phyloP scores from a whole-genome alignment of 2,888 invertebrate genomes.

The Oeneis ivallda region DNA sequence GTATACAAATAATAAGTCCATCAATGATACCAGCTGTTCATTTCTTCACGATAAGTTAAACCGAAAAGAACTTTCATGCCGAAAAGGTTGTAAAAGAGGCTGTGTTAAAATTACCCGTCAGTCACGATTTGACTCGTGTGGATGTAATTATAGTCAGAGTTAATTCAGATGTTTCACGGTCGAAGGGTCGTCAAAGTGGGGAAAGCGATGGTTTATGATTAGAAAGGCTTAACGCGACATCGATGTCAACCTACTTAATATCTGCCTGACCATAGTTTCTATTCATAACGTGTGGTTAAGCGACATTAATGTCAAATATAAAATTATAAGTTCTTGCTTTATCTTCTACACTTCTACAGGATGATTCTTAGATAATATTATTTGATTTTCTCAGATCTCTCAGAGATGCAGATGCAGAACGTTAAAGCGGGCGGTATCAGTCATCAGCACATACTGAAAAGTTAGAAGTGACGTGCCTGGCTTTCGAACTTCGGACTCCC shows the following conservation, averaged over 20 bases:
- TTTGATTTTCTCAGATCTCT: too few relatives aligned
- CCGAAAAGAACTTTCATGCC: too few relatives aligned
- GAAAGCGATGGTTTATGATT: conserved; percentile 43
- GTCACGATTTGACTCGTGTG: conserved; percentile 50
- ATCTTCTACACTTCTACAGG: background rate
- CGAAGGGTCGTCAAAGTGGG: conserved; percentile 40
- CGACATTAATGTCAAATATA: conserved; percentile 1
- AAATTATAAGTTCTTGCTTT: background rate
- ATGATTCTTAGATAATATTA: background rate
- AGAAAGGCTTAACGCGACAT: conserved; percentile 38
- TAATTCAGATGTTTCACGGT: conserved; percentile 59
- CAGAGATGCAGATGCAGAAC: too few relatives aligned
- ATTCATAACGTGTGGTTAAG: conserved; percentile 22
- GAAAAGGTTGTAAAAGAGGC: background rate
- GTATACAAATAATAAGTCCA: background rate
- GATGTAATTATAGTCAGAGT: conserved; percentile 53
- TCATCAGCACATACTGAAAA: too few relatives aligned
- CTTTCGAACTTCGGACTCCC: too few relatives aligned
- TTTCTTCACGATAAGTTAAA: background rate
- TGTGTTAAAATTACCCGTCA: conserved; percentile 48
- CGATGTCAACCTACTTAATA: conserved; percentile 34
- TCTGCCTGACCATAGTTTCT: conserved; percentile 28
- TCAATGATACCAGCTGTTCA: background rate
- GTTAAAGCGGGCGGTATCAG: too few relatives aligned
- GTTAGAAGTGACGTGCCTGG: too few relatives aligned